These are phyloP conservation scores for Serilophus lunatus DNA, from an alignment of 2,113 vertebrate species.

Conservation along the genomic window DNA sequence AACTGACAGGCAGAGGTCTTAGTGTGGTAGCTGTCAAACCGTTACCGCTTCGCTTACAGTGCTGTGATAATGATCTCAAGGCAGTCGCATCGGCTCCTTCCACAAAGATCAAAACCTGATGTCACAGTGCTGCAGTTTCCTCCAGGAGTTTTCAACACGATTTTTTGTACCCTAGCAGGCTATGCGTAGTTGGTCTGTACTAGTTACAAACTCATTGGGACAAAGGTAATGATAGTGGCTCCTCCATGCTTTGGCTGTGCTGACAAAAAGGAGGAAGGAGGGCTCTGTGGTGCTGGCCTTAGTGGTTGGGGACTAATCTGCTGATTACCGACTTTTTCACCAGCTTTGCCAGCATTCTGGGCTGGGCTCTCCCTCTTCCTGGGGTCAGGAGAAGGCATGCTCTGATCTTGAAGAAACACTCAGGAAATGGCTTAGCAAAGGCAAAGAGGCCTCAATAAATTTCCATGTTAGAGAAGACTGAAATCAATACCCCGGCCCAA, in stretches of 20 bases:
- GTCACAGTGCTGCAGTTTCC: background rate
- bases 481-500: slow-evolving; percentile 49
- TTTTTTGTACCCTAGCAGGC: background rate
- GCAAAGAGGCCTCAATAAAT: slow-evolving; percentile 54
- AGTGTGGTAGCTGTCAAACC: background rate
- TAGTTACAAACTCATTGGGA: background rate
- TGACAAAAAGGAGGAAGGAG: background rate
- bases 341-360: slow-evolving; percentile 4
- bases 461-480: slow-evolving; percentile 64
- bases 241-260: fast-evolving
- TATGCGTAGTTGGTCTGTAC: background rate
- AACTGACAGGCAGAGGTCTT: background rate
- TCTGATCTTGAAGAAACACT: slow-evolving; percentile 61
- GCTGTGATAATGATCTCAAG: background rate
- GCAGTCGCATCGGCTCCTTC: background rate
- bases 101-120: background rate
- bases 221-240: background rate
- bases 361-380: slow-evolving; percentile 39
- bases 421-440: slow-evolving; percentile 54
- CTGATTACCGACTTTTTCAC: slow-evolving; percentile 3
- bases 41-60: background rate
- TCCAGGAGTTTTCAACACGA: background rate
- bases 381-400: slow-evolving; percentile 3
- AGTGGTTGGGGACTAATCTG: background rate
- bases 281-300: background rate